Base-by-base conservation (phyloP, 1,140 invertebrate genomes). In the Bombus pascuorum region DNA sequence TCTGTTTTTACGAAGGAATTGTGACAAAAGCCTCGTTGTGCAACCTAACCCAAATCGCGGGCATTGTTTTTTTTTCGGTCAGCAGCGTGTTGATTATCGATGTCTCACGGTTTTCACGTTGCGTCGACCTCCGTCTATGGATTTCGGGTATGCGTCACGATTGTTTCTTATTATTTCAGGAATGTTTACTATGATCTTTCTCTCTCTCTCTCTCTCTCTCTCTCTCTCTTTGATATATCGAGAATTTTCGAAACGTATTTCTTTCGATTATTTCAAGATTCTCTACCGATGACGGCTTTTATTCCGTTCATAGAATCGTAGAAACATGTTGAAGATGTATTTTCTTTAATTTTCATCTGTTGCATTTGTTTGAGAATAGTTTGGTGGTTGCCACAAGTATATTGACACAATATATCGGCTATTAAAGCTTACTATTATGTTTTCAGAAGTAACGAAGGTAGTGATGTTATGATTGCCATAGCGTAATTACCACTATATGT, bases 11-110 rank as follows among this genome's bases (percentile, higher is more conserved):
- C 25, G 9, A 32, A 25, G 25, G 9, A 62, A 25, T 68, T 76
- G 57, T 66, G 57, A 75, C 13, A 82, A 75, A 75, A 13, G 47
- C 5, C 47, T 73, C n/a, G 9, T 73, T 73, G 53, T 74, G 70
- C 71, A 74, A 82, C 22, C 18, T 18, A 22, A 57, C 5, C 1
- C 53, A 53, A 81, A 74, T 22, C n/a, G 34, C n/a, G 22, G 5
- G 32, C n/a, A 37, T 18, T 32, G 44, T 32, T 81, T 57, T 59
- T 57, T 22, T 39, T 18, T 25, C 22, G 44, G 22, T 44, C 74
- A 53, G 47, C 47, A 53, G 18, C 47, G 47, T 22, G 47, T 53
- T 53, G 18, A 53, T 53, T 53, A 53, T 53, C 47, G 47, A 53
- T 53, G 47, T 53, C 18, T 53, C 47, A 22, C 47, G 18, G 47